phyloP scores from a whole-genome alignment of 2,113 vertebrate species.

The Cepphus grylle region DNA sequence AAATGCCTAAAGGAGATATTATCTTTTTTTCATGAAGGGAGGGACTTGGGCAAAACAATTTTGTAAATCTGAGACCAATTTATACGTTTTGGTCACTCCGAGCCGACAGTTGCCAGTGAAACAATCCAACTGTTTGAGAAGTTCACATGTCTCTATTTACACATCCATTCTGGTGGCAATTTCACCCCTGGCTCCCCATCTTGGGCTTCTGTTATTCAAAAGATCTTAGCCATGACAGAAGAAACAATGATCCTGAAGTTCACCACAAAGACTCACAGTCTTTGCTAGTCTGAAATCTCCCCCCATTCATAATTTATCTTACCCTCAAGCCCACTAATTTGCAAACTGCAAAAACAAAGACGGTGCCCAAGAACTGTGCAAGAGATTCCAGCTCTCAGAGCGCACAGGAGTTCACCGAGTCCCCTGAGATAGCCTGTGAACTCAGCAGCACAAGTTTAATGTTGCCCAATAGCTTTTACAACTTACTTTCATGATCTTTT shows the following conservation, averaged over 20 bases:
- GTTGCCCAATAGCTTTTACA: conserved; percentile 62
- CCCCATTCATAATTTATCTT: conserved; percentile 53
- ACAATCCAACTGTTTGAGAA: not conserved
- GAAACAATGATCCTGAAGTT: conserved; percentile 21
- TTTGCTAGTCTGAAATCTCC: conserved; percentile 21
- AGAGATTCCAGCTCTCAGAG: conserved; percentile 16
- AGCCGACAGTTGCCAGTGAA: not conserved
- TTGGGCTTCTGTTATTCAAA: not conserved
- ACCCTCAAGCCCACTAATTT: conserved; percentile 61
- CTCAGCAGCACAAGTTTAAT: conserved; percentile 64
- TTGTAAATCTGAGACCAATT: not conserved
- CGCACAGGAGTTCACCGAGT: conserved; percentile 22
- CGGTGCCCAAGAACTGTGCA: conserved; percentile 21
- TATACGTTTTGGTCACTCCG: not conserved
- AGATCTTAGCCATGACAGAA: conserved; percentile 27
- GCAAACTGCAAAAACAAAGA: conserved; percentile 59
- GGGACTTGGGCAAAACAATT: not conserved
- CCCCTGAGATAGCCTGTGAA: conserved; percentile 54
- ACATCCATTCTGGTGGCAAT: not conserved
- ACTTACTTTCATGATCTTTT: conserved; percentile 59
- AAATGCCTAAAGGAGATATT: not conserved
- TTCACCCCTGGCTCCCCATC: not conserved
- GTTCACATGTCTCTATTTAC: not conserved
- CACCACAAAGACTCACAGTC: conserved; percentile 10
- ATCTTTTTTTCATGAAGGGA: not conserved